phyloP scores from a whole-genome alignment of 2,797 vertebrate species.

The Carcharodon carcharias region DNA sequence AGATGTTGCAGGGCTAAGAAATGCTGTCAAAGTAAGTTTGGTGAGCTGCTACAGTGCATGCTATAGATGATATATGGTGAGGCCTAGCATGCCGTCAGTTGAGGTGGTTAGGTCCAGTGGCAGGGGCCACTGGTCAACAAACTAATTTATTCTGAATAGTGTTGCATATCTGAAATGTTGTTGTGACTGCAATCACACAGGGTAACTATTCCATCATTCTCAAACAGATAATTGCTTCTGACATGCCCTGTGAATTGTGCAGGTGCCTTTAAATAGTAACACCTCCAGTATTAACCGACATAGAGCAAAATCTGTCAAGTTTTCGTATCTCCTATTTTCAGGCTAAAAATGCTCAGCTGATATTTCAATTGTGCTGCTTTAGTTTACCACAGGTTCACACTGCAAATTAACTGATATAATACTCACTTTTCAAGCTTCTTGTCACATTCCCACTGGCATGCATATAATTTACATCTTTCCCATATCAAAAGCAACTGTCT shows the following conservation, averaged over 20 bases:
- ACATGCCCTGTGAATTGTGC: neutral
- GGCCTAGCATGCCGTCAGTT: neutral
- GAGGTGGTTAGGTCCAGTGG: neutral
- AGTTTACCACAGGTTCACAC: neutral
- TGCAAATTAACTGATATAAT: neutral
- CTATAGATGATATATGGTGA: neutral
- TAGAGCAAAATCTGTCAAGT: neutral
- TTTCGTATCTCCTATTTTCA: neutral
- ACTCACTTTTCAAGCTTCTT: slow-evolving; percentile 1
- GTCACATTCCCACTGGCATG: neutral
- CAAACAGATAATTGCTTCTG: neutral
- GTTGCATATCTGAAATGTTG: neutral
- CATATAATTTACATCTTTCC: slow-evolving; percentile 18
- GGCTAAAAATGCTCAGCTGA: neutral
- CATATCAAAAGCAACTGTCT: neutral
- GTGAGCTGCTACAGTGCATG: neutral
- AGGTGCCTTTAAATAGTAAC: neutral
- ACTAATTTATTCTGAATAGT: neutral
- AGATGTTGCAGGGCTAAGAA: neutral
- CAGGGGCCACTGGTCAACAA: neutral
- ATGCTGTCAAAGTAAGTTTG: neutral
- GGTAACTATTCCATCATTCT: neutral
- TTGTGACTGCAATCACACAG: neutral
- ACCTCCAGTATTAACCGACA: neutral
- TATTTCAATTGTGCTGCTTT: neutral